Conservation (phyloP, 2,797 vertebrate species). For the Catharus ustulatus region DNA sequence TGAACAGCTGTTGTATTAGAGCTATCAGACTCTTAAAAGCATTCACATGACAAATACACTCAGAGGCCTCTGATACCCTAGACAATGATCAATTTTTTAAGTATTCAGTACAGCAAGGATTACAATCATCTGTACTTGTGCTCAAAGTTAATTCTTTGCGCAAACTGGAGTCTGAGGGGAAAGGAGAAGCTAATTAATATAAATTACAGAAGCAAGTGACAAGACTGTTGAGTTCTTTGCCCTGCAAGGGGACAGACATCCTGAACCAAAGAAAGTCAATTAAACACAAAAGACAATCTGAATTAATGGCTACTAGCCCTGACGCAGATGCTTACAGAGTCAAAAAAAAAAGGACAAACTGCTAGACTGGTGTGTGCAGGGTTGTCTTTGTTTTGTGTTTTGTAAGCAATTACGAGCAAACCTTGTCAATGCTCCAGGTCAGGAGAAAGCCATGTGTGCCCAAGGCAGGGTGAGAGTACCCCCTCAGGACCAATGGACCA, state of each 20-base stretch:
- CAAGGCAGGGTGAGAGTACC: not conserved
- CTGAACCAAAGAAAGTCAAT: conserved; percentile 8
- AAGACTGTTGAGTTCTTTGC: not conserved
- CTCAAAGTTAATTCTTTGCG: not conserved
- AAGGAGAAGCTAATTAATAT: conserved; percentile 10
- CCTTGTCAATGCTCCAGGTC: not conserved
- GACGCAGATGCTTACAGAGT: not conserved
- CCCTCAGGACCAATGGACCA: fast-evolving
- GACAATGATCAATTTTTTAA: not conserved
- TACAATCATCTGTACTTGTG: not conserved
- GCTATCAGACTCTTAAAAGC: not conserved
- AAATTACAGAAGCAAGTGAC: conserved; percentile 8
- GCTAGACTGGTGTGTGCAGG: not conserved
- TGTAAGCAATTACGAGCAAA: not conserved
- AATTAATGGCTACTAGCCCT: not conserved
- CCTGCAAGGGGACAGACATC: not conserved
- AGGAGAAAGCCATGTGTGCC: not conserved
- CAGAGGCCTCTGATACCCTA: not conserved
- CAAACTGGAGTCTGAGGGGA: not conserved
- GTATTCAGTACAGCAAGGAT: not conserved
- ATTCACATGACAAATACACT: not conserved
- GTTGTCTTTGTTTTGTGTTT: not conserved
- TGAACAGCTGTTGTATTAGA: not conserved
- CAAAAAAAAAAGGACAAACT: not conserved
- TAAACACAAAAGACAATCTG: not conserved